These are phyloP conservation scores for Poeciliopsis retropinna DNA, from an alignment of 2,113 vertebrate species.

Conservation along the genomic window DNA sequence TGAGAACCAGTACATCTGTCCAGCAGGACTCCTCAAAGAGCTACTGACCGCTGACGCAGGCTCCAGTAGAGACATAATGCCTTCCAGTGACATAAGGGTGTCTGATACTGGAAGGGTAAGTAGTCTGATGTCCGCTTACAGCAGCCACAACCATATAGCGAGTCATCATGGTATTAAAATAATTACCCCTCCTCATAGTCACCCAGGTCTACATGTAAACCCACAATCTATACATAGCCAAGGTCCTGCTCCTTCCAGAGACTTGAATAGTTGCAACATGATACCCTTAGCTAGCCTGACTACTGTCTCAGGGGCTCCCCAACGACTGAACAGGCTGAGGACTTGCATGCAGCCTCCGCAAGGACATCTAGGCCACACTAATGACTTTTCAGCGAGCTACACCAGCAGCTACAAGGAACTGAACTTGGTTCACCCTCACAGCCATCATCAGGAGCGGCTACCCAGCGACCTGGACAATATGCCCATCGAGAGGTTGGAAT, in stretches of 20 bases:
- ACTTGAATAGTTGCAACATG: constrained; percentile 85
- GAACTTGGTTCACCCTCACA: constrained; percentile 70
- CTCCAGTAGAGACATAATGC: constrained; percentile 82
- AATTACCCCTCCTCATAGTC: constrained; percentile 71
- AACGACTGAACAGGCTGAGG: constrained; percentile 83
- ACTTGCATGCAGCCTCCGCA: constrained; percentile 85
- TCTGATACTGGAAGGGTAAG: constrained; percentile 78
- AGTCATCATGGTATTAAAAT: constrained; percentile 84
- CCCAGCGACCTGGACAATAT: constrained; percentile 98
- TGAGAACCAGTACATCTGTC: constrained; percentile 86
- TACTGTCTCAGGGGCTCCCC: constrained; percentile 80
- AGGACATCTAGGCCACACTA: constrained; percentile 83
- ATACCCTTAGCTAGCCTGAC: constrained; percentile 82
- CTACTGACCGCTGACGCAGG: constrained; percentile 89
- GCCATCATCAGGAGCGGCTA: constrained; percentile 89
- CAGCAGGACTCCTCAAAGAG: constrained; percentile 91
- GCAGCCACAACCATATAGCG: constrained; percentile 64
- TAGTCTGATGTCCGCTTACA: constrained; percentile 61
- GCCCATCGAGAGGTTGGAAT: constrained; percentile 95
- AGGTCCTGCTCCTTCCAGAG: constrained; percentile 70
- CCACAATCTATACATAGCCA: constrained; percentile 83
- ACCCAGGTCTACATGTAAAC: constrained; percentile 62
- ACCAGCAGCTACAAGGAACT: constrained; percentile 85
- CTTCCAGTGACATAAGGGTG: constrained; percentile 82
- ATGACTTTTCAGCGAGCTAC: constrained; percentile 72